Evolutionary conservation across 2,888 invertebrate genomes (phyloP), one percentile per base, ranked within the genome.

Genomic region (Hypselothyrea guttata): DNA sequence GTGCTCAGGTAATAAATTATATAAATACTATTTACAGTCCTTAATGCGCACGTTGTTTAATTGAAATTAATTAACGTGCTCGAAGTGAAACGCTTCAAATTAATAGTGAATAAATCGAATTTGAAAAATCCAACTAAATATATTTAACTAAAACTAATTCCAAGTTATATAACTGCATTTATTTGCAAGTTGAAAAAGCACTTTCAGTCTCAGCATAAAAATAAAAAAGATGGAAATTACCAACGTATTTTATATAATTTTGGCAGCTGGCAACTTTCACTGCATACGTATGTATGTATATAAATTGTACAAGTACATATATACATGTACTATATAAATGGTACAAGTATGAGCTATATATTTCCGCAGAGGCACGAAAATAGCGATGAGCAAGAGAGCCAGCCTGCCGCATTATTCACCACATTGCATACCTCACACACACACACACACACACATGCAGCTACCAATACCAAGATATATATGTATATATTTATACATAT

Each of bases 361-460:
- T 77, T 71, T 73, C 66, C 69, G 77, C 58, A 68, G 18, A 33
- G n/a, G 59, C 67, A 78, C 84, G 42, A 78, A 78, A 78, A 78
- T 78, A 78, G 84, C 81, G 84, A 78, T 78, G 78, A 78, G 81
- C 77, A 70, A 76, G 63, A 76, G 56, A 69, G n/a, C n/a, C n/a
- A n/a, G n/a, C n/a, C n/a, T n/a, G 48, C 33, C 51, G 54, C 38
- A 61, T 56, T 76, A 79, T 71, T 73, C 83, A 77, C 42, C 59
- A 40, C 12, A n/a, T 34, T 56, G 49, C 45, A 57, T 35, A 57
- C 38, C 47, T n/a, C n/a, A 38, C 38, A 49, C 31, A 45, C 45
- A 16, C 38, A 18, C 42, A 30, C 46, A 59, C 33, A 44, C 15
- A 41, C 7, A 33, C 2, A 45, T n/a, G 33, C 11, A 35, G 40